Evolutionary conservation across 2,888 invertebrate species (phyloP).

Genomic region (Hypomecis atomaria): DNA sequence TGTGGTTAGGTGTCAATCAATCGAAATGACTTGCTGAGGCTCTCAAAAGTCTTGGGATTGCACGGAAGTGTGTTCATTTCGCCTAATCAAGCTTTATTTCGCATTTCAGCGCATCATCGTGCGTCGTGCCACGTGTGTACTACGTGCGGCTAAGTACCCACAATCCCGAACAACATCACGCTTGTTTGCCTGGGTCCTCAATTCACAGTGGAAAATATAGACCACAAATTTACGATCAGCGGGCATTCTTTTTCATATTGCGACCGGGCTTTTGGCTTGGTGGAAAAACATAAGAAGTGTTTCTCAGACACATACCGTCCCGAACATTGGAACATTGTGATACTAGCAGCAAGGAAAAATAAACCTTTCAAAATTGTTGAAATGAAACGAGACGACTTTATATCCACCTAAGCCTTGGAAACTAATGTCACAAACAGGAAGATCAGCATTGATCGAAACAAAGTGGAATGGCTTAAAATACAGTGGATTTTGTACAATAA

Average conservation of each 20-base stretch:
- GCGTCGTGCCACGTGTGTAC: no score
- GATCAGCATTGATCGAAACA: slow-evolving; percentile 22
- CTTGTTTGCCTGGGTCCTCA: slow-evolving; percentile 24
- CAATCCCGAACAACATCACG: no score
- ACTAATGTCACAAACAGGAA: slow-evolving; percentile 37
- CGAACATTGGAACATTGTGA: slow-evolving; percentile 33
- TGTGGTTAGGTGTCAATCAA: no score
- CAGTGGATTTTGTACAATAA: slow-evolving; percentile 36
- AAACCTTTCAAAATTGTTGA: slow-evolving; percentile 34
- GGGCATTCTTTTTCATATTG: slow-evolving; percentile 33
- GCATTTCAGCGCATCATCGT: no score
- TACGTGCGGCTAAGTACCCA: no score
- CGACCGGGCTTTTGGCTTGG: slow-evolving; percentile 34
- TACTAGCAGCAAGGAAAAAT: slow-evolving; percentile 34
- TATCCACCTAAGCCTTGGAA: slow-evolving; percentile 34
- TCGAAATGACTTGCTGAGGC: no score
- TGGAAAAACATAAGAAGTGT: slow-evolving; percentile 23
- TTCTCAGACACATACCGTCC: slow-evolving; percentile 19
- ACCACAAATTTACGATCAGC: slow-evolving; percentile 35
- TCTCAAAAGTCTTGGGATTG: no score
- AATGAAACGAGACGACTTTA: slow-evolving; percentile 38
- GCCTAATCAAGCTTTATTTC: no score
- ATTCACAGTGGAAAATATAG: slow-evolving; percentile 31
- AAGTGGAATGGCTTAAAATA: slow-evolving; percentile 36
- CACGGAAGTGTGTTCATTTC: no score